phyloP scores from a whole-genome alignment of 2,888 invertebrate species.

The Magallana nippona region DNA sequence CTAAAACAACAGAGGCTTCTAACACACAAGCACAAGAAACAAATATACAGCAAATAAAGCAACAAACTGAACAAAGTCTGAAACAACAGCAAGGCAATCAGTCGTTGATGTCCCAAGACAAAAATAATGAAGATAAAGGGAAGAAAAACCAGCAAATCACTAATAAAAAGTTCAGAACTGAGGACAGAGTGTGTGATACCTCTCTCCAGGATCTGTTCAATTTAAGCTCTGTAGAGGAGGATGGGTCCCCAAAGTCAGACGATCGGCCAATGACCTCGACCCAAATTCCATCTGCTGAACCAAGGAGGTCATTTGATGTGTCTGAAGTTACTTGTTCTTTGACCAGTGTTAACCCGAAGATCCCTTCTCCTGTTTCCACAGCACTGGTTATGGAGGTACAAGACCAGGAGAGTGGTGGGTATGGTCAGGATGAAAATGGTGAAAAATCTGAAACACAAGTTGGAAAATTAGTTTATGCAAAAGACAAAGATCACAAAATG shows the following conservation, averaged over 20 bases:
- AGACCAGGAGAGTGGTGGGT: not conserved
- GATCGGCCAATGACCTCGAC: slow-evolving; percentile 22
- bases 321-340: not conserved
- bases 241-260: slow-evolving; percentile 36
- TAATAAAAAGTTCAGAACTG: not conserved
- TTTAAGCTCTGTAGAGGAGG: slow-evolving; percentile 52
- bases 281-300: slow-evolving; percentile 22
- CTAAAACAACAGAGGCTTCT: slow-evolving; percentile 22
- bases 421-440: slow-evolving; percentile 40
- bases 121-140: not conserved
- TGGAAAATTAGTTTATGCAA: not conserved
- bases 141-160: not conserved
- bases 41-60: not conserved
- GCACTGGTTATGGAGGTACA: not conserved
- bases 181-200: slow-evolving; percentile 16
- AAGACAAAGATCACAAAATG: slow-evolving; percentile 25
- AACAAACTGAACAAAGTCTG: not conserved
- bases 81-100: not conserved
- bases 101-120: not conserved
- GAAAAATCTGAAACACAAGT: slow-evolving; percentile 45
- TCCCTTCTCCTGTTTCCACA: not conserved
- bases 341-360: not conserved
- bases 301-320: not conserved
- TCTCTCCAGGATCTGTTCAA: slow-evolving; percentile 61
- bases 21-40: not conserved